A percentile compares a stretch with the other conserved stretches of the same genome.
phyloP scores from a whole-genome alignment of 2,888 invertebrate genomes.

The Chrysina gloriosa region DNA sequence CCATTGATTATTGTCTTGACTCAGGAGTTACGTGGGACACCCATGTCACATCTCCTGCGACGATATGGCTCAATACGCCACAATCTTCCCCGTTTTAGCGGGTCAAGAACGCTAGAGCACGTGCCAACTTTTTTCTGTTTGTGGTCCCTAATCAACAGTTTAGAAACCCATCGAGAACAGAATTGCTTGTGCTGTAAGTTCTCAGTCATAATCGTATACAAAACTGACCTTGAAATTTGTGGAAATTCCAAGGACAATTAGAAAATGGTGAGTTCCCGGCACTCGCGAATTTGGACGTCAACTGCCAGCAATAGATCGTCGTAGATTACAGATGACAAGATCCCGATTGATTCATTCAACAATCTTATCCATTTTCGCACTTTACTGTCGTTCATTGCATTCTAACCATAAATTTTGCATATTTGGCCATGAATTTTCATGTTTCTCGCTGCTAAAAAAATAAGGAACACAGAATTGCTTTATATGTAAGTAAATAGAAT shows the following conservation, averaged over 20 bases:
- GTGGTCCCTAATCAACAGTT: background rate
- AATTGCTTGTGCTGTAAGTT: background rate
- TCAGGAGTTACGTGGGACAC: background rate
- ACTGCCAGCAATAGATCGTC: no score
- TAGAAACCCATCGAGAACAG: background rate
- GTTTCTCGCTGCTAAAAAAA: background rate
- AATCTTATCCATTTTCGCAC: no score
- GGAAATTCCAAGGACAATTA: background rate
- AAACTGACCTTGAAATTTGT: background rate
- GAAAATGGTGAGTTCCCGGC: background rate
- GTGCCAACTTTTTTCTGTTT: background rate
- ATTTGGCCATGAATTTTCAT: background rate
- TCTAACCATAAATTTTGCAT: background rate
- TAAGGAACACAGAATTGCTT: no score
- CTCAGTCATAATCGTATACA: background rate
- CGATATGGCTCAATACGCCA: no score
- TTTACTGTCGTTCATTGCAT: background rate
- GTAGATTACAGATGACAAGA: no score
- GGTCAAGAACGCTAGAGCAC: background rate
- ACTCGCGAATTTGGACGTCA: background rate
- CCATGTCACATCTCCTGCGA: background rate
- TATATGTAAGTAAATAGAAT: no score
- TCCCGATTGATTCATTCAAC: no score
- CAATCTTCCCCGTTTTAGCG: background rate
- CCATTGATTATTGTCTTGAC: background rate